These are phyloP conservation scores for Anableps anableps DNA, from an alignment of 2,797 vertebrate species.

Conservation along the genomic window DNA sequence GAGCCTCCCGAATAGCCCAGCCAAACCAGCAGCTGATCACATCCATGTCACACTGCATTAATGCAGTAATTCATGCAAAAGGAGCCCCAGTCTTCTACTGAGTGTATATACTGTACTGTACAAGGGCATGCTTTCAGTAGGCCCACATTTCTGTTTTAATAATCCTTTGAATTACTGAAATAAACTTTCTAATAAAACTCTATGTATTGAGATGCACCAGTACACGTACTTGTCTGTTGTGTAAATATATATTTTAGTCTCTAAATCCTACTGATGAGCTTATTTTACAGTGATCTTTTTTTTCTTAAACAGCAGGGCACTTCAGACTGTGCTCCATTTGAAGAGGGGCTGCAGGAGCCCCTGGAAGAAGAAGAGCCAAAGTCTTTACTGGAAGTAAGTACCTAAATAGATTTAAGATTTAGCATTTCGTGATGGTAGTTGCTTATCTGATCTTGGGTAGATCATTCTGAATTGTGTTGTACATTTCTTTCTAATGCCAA, in stretches of 20 bases:
- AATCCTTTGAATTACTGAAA: too few relatives aligned
- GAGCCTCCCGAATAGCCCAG: not conserved
- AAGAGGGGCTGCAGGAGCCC: slow-evolving; percentile 78
- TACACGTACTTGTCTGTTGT: not conserved
- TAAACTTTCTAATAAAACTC: too few relatives aligned
- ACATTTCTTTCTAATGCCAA: not conserved
- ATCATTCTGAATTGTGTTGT: not conserved
- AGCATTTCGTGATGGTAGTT: not conserved
- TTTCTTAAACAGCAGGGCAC: slow-evolving; percentile 60
- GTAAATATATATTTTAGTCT: slow-evolving; percentile 1
- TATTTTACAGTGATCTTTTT: not conserved
- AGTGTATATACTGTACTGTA: too few relatives aligned
- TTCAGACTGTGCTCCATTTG: slow-evolving; percentile 76
- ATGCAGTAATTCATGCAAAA: not conserved
- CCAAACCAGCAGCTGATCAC: not conserved
- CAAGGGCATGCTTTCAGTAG: too few relatives aligned
- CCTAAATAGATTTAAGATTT: not conserved
- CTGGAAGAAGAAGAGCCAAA: slow-evolving; percentile 82
- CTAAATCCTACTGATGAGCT: not conserved
- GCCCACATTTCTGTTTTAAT: not conserved
- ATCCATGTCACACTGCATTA: not conserved
- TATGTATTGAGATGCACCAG: not conserved
- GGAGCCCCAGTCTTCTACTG: not conserved
- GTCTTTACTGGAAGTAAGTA: slow-evolving; percentile 89
- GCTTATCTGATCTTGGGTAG: not conserved